A percentile compares a stretch with the other conserved stretches of the same genome.
Evolutionary conservation across 2,113 vertebrate genomes (phyloP).

Genomic region (Protobothrops mucrosquamatus): DNA sequence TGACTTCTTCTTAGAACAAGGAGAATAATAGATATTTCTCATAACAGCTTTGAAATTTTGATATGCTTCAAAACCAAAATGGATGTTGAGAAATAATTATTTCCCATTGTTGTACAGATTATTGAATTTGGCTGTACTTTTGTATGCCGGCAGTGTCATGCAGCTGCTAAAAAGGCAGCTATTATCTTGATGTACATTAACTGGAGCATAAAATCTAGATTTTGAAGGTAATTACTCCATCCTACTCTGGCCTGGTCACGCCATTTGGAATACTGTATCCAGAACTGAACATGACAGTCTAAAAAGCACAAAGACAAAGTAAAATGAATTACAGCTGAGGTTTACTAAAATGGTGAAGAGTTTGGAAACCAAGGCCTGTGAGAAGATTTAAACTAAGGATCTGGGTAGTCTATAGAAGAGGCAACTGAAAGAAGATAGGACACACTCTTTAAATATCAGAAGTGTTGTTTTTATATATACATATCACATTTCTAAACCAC

Average conservation of each 20-base stretch:
- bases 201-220: background rate
- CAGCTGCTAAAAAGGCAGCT: background rate
- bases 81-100: background rate
- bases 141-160: background rate
- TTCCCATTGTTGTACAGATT: background rate
- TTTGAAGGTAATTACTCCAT: background rate
- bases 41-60: background rate
- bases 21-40: background rate
- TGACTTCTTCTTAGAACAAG: background rate
- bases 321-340: background rate
- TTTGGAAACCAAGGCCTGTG: background rate
- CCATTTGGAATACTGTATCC: background rate
- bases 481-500: background rate
- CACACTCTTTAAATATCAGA: background rate
- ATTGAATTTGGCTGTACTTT: background rate
- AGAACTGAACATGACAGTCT: background rate
- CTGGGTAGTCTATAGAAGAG: background rate
- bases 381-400: background rate
- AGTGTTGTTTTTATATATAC: background rate
- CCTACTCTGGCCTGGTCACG: background rate
- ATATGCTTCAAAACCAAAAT: background rate
- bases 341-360: background rate
- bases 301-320: background rate
- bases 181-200: background rate
- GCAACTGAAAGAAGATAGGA: background rate